phyloP scores from a whole-genome alignment of 2,888 invertebrate genomes.

The Sphaeridia pumilis region DNA sequence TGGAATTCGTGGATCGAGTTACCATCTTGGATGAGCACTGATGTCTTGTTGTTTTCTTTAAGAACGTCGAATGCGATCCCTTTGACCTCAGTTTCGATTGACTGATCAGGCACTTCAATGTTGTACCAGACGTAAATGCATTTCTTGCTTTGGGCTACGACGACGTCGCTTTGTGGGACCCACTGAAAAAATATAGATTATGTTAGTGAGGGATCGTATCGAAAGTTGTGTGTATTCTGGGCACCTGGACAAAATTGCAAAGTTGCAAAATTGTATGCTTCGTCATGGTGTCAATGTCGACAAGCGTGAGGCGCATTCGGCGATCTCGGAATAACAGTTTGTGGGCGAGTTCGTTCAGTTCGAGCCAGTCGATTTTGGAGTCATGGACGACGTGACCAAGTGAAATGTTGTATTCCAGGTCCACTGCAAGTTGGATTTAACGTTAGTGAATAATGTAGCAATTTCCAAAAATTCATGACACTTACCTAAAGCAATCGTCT shows the following conservation, averaged over 20 bases:
- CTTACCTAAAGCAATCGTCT: constrained; percentile 66
- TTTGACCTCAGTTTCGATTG: constrained; percentile 44
- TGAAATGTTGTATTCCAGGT: constrained; percentile 47
- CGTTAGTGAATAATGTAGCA: too few relatives aligned
- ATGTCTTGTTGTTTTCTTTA: constrained; percentile 21
- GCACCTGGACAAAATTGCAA: constrained; percentile 52
- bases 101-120: constrained; percentile 72
- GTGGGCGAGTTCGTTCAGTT: constrained; percentile 63
- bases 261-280: constrained; percentile 41
- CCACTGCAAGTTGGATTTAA: constrained; percentile 40
- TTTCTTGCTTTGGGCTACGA: constrained; percentile 84
- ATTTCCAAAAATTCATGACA: too few relatives aligned
- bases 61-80: constrained; percentile 29
- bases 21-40: constrained; percentile 51
- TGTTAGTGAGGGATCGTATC: too few relatives aligned
- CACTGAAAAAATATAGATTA: constrained; percentile 50
- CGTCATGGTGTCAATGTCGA: constrained; percentile 41
- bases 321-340: constrained; percentile 84
- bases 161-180: constrained; percentile 91
- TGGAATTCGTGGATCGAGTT: constrained; percentile 53
- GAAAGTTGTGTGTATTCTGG: too few relatives aligned
- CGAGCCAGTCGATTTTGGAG: constrained; percentile 92
- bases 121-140: constrained; percentile 93
- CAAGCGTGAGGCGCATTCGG: constrained; percentile 54
- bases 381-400: constrained; percentile 78